Conservation (phyloP, 2,113 vertebrate species). For the Gulo gulo region DNA sequence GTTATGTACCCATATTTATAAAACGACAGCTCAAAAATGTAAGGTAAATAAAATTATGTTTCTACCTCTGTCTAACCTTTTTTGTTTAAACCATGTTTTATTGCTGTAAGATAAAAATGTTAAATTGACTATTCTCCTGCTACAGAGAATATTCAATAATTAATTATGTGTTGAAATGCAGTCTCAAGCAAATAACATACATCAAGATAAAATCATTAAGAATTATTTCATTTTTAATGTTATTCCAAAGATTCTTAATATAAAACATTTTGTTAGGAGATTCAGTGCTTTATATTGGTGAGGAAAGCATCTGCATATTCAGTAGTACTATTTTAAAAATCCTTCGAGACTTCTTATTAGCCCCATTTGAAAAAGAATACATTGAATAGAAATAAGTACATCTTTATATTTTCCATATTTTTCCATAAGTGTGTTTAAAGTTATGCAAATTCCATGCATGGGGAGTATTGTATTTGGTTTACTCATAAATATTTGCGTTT, state of each 20-base stretch:
- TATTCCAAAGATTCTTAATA: constrained; percentile 19
- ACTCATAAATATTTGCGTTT: constrained; percentile 63
- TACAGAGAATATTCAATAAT: background rate
- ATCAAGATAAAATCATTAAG: constrained; percentile 52
- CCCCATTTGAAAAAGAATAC: constrained; percentile 57
- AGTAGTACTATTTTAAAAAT: constrained; percentile 54
- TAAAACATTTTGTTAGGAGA: constrained; percentile 40
- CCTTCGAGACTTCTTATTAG: constrained; percentile 57
- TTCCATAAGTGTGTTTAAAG: constrained; percentile 46
- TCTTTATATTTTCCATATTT: constrained; percentile 57
- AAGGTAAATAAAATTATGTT: constrained; percentile 28
- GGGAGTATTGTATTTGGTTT: constrained; percentile 42
- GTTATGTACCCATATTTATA: background rate
- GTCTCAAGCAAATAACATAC: background rate
- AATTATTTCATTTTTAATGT: constrained; percentile 49
- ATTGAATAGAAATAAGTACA: constrained; percentile 54
- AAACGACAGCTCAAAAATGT: constrained; percentile 17
- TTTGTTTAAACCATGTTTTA: constrained; percentile 31
- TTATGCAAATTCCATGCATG: constrained; percentile 58
- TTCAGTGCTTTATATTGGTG: background rate
- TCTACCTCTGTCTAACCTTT: constrained; percentile 15
- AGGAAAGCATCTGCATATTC: constrained; percentile 52
- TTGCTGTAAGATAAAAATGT: constrained; percentile 43
- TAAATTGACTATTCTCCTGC: background rate
- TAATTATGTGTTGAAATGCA: constrained; percentile 25